Conservation (phyloP, 64 coral and sea anemone genomes). For the Platygyra sinensis region DNA sequence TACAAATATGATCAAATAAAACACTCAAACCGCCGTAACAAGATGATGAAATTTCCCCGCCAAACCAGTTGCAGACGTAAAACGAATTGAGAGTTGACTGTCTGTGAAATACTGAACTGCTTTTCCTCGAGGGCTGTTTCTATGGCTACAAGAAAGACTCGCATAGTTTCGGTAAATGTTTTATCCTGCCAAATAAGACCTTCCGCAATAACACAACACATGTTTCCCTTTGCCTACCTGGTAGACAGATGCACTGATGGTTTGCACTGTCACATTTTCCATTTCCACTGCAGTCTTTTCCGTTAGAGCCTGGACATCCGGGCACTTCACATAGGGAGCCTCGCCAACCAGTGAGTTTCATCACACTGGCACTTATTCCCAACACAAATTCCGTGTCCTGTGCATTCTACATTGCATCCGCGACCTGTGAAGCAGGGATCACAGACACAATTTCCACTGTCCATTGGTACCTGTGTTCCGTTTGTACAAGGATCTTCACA, state of each 20-base stretch:
- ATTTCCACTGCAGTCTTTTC: conserved; percentile 90
- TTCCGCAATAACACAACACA: too few species aligned
- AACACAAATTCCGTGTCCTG: conserved; percentile 77
- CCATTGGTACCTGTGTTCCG: conserved; percentile 89
- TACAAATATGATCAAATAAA: too few species aligned
- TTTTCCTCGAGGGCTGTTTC: too few species aligned
- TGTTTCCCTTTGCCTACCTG: conserved; percentile 45
- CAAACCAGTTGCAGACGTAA: too few species aligned
- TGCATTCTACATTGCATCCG: conserved; percentile 90
- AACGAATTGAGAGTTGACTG: too few species aligned
- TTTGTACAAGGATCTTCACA: conserved; percentile 83
- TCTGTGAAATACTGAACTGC: too few species aligned
- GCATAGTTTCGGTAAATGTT: too few species aligned
- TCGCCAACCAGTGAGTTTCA: conserved; percentile 80
- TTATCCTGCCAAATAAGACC: too few species aligned
- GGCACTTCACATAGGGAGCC: conserved; percentile 93
- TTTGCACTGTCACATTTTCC: conserved; percentile 92
- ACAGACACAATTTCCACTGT: conserved; percentile 90
- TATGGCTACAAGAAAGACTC: too few species aligned
- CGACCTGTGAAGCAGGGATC: conserved; percentile 87
- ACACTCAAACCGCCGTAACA: too few species aligned
- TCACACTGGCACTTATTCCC: conserved; percentile 72
- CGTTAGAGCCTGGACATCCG: conserved; percentile 79
- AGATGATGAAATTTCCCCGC: too few species aligned
- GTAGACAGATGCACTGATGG: conserved; percentile 91